phyloP scores from a whole-genome alignment of 2,113 vertebrate species.

The Rhagologus leucostigma region DNA sequence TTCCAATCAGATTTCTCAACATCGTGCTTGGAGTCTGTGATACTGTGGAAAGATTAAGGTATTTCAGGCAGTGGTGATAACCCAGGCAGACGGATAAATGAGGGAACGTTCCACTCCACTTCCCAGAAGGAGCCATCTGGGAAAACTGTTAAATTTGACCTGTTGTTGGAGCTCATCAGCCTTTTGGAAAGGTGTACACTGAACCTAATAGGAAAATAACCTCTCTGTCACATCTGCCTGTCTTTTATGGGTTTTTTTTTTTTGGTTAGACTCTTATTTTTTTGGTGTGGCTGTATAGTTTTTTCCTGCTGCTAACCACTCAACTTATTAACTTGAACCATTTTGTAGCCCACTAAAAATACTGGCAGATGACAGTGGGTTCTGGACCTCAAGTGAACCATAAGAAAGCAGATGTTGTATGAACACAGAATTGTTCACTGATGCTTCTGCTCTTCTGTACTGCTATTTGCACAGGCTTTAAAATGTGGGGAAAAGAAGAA shows the following conservation, averaged over 20 bases:
- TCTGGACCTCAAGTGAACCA: slow-evolving; percentile 31
- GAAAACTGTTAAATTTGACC: slow-evolving; percentile 45
- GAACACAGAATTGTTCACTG: slow-evolving; percentile 9
- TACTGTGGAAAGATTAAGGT: slow-evolving; percentile 12
- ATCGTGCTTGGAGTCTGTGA: not conserved
- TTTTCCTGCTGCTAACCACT: slow-evolving; percentile 19
- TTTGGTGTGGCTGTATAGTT: not conserved
- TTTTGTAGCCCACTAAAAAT: slow-evolving; percentile 60
- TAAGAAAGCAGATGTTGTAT: slow-evolving; percentile 43
- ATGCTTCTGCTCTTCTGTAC: slow-evolving; percentile 19
- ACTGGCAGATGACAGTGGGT: slow-evolving; percentile 12
- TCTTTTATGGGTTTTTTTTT: not conserved
- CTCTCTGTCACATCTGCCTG: not conserved
- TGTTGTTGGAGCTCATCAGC: slow-evolving; percentile 39
- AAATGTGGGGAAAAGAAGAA: slow-evolving; percentile 18
- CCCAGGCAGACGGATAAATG: slow-evolving; percentile 3
- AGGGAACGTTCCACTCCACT: slow-evolving; percentile 42
- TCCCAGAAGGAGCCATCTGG: slow-evolving; percentile 48
- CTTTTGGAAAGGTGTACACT: slow-evolving; percentile 36
- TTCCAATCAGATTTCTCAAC: not conserved
- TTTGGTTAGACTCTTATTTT: not conserved
- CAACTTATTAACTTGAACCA: slow-evolving; percentile 44
- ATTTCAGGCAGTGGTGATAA: not conserved
- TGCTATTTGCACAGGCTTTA: not conserved
- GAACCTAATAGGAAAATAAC: slow-evolving; percentile 28